Base-by-base conservation (phyloP, 1,140 invertebrate genomes). In the Papilio helenus region DNA sequence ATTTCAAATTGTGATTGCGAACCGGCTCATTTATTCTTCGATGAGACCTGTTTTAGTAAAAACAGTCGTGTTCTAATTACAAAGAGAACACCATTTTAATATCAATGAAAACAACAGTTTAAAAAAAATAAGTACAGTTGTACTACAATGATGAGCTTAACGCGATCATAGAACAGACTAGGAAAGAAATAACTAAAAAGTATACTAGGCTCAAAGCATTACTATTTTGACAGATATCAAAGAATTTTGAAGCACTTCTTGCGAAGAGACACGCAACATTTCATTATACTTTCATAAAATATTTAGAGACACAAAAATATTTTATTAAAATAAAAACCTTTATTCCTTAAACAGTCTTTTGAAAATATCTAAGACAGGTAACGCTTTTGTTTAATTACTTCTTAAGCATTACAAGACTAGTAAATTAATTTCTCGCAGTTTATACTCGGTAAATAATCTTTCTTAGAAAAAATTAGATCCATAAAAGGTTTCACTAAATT, bases 401-500 rank as follows among this genome's bases (percentile, higher is more conserved):
- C 26, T 68, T 68, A 68, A 29, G 26, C 61, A 68, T 2, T 14
- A 68, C 61, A 34, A 18, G 26, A 65, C 29, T 1, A 68, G 26
- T 29, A 68, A 68, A 29, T 68, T 34, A 29, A 68, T 68, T 68
- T 34, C 10, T 29, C 10, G 14, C 14, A 68, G 34, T 29, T 65
- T 68, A 26, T 34, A 1, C 61, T 68, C 34, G 1, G 26, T 68
- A 68, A 68, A 72, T 72, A n/a, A 72, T 26, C 42, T 44, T 72
- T 72, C 71, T 23, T 72, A 72, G 9, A 20, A 20, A 72, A 42
- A 72, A 72, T 44, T 44, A 44, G 20, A 44, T 72, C 23, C 72
- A 74, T 74, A 51, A 74, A 74, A 74, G 72, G 42, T 74, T 74
- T 74, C n/a, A 74, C 72, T 44, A 51, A 74, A 74, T 74, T 74